phyloP scores from a whole-genome alignment of 2,797 vertebrate species.

The Enteromius argenteus region DNA sequence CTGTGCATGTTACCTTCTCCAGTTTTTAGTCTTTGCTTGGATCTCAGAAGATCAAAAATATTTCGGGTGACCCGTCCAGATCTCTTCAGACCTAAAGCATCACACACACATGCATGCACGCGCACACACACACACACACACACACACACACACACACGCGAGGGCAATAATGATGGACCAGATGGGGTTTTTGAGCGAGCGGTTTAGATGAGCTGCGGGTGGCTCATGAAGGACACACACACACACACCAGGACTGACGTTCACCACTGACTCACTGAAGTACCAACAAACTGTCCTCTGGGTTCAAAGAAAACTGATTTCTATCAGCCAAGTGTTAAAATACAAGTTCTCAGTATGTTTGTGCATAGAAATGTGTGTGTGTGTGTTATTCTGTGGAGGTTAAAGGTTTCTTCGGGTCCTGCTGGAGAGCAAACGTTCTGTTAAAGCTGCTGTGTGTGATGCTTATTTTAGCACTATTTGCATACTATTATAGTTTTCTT shows the following conservation, averaged over 20 bases:
- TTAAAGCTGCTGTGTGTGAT: constrained; percentile 32
- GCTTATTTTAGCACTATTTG: neutral
- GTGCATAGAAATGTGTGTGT: neutral
- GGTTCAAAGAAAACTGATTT: constrained; percentile 29
- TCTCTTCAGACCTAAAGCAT: constrained; percentile 11
- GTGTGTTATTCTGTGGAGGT: neutral
- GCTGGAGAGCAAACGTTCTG: neutral
- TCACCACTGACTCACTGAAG: neutral
- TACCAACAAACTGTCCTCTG: constrained; percentile 29
- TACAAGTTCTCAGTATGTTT: neutral
- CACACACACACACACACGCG: constrained; percentile 21
- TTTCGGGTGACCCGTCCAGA: constrained; percentile 1
- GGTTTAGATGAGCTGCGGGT: constrained; percentile 79
- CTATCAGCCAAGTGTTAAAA: constrained; percentile 35
- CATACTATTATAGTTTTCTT: neutral
- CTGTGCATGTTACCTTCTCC: neutral
- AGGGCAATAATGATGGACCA: constrained; percentile 80
- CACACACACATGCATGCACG: constrained; percentile 9
- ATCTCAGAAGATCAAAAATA: neutral
- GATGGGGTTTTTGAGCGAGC: constrained; percentile 83
- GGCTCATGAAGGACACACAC: constrained; percentile 68
- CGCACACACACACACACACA: constrained; percentile 42
- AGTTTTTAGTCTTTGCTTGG: neutral
- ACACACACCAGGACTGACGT: constrained; percentile 14
- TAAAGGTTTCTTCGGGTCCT: neutral